phyloP scores from a whole-genome alignment of 2,888 invertebrate genomes.

The Lutraria lutraria region DNA sequence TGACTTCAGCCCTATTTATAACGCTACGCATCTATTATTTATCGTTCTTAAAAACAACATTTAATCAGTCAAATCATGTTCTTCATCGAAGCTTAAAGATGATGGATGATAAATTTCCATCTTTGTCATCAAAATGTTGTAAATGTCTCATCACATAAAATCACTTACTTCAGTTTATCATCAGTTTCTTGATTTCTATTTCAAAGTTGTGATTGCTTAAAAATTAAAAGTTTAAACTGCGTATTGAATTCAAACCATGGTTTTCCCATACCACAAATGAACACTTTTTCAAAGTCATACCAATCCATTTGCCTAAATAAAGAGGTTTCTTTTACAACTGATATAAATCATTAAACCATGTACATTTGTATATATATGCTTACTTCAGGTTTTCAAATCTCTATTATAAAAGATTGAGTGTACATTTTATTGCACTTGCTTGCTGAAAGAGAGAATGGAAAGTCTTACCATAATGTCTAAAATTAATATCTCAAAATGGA shows the following conservation, averaged over 20 bases:
- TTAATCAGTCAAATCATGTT: not conserved
- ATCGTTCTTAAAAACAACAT: not conserved
- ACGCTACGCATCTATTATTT: not conserved
- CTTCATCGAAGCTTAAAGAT: not conserved
- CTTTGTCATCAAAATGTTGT: not conserved
- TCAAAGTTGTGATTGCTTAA: not conserved
- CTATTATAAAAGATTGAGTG: not conserved
- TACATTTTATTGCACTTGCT: not conserved
- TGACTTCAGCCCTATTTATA: slow-evolving; percentile 11
- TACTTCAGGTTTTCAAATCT: not conserved
- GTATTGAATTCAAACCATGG: not conserved
- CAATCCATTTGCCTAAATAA: not conserved
- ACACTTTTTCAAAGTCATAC: not conserved
- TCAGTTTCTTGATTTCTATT: not conserved
- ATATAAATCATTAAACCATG: not conserved
- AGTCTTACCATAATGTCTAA: too few relatives aligned
- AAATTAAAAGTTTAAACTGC: slow-evolving; percentile 5
- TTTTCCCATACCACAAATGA: not conserved
- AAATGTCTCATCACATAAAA: too few relatives aligned
- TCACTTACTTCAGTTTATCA: too few relatives aligned
- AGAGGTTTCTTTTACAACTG: not conserved
- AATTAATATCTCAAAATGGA: too few relatives aligned
- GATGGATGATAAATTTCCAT: not conserved
- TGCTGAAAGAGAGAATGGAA: too few relatives aligned
- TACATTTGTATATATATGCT: not conserved